A percentile compares a stretch with the other conserved stretches of the same genome.
These are phyloP conservation scores for Drosophila setosimentum DNA, from an alignment of 2,888 invertebrate genomes.

Conservation along the genomic window DNA sequence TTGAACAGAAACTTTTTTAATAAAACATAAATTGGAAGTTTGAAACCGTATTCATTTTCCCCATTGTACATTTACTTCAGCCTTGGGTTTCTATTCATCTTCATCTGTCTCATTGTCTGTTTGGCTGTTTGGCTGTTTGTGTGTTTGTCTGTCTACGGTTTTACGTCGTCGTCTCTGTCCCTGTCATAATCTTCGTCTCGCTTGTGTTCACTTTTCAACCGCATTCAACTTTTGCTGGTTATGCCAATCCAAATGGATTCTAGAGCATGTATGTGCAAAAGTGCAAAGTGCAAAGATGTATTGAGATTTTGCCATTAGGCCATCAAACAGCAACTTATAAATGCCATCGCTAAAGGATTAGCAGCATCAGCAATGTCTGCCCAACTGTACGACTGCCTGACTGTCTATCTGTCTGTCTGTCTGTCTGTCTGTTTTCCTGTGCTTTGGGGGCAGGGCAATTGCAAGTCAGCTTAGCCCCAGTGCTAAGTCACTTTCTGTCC, in stretches of 20 bases:
- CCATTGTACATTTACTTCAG: slow-evolving; percentile 6
- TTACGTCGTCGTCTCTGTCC: not conserved
- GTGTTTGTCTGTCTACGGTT: not conserved
- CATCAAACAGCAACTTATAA: slow-evolving; percentile 52
- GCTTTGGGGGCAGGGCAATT: slow-evolving; percentile 16
- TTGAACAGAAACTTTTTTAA: not conserved
- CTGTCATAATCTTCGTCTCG: slow-evolving; percentile 3
- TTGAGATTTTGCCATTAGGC: slow-evolving; percentile 69
- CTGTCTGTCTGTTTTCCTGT: not conserved
- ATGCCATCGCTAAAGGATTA: slow-evolving; percentile 64
- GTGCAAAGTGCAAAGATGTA: slow-evolving; percentile 65
- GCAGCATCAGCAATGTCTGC: slow-evolving; percentile 60
- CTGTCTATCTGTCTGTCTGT: not conserved
- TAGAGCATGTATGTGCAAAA: slow-evolving; percentile 41
- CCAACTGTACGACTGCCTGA: not conserved
- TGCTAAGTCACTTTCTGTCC: slow-evolving; percentile 63
- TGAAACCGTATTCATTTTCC: not conserved
- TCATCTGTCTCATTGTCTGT: slow-evolving; percentile 5
- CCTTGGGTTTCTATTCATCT: slow-evolving; percentile 27
- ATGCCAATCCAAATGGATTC: slow-evolving; percentile 58
- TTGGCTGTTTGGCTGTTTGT: not conserved
- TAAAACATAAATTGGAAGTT: not conserved
- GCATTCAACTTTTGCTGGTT: slow-evolving; percentile 56
- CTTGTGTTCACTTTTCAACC: slow-evolving; percentile 48
- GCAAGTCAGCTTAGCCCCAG: slow-evolving; percentile 58